Evolutionary conservation across 2,888 invertebrate genomes (phyloP).

Genomic region (Zeuzera pyrina): DNA sequence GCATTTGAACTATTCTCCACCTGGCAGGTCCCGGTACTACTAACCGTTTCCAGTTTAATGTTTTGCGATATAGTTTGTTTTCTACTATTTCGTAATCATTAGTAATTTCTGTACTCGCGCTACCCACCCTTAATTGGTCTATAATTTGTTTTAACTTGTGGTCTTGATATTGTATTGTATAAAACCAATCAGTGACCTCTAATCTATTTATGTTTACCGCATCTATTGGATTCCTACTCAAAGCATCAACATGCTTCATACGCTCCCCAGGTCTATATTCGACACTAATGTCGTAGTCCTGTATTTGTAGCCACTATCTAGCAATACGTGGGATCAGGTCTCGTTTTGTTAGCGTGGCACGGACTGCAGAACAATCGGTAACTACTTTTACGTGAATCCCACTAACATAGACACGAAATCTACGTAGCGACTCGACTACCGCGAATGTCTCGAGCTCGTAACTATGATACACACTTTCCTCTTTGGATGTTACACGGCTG

Average conservation of each 20-base stretch:
- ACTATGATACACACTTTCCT: slow-evolving; percentile 25
- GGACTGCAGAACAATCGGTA: slow-evolving; percentile 21
- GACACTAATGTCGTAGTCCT: slow-evolving; percentile 21
- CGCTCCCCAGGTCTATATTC: slow-evolving; percentile 19
- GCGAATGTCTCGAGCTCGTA: slow-evolving; percentile 34
- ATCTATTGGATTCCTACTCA: slow-evolving; percentile 19
- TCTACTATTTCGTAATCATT: slow-evolving; percentile 8
- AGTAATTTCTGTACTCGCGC: slow-evolving; percentile 8
- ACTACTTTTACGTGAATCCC: slow-evolving; percentile 10
- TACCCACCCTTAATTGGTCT: slow-evolving; percentile 9
- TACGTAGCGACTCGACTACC: slow-evolving; percentile 21
- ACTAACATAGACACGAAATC: slow-evolving; percentile 11
- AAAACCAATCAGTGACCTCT: slow-evolving; percentile 5
- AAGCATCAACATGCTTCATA: slow-evolving; percentile 22
- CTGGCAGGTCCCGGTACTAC: slow-evolving; percentile 22
- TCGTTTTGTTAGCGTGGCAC: slow-evolving; percentile 18
- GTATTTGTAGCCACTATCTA: slow-evolving; percentile 22
- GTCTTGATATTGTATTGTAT: too few relatives aligned
- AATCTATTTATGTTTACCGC: slow-evolving; percentile 1
- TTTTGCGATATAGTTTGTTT: slow-evolving; percentile 11
- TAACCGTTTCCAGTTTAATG: too few relatives aligned
- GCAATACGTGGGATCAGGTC: slow-evolving; percentile 22
- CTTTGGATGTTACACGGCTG: slow-evolving; percentile 21
- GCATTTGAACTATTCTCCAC: slow-evolving; percentile 25
- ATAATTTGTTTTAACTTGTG: slow-evolving; percentile 12